phyloP scores from a whole-genome alignment of 92 coral and sea anemone species.

The Palythoa grandiflora region DNA sequence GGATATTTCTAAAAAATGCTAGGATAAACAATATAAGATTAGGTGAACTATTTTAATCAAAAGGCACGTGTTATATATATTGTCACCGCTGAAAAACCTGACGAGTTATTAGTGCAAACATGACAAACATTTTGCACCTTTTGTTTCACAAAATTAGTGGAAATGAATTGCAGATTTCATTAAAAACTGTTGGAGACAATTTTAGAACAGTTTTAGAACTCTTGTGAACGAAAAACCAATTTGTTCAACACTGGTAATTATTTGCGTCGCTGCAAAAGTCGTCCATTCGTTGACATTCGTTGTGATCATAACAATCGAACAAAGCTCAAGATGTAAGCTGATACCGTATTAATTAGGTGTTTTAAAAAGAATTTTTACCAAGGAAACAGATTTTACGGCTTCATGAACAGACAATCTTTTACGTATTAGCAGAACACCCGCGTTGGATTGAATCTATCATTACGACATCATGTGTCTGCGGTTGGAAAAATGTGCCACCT shows the following conservation, averaged over 20 bases:
- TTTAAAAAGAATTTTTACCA: too few species aligned
- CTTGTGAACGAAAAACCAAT: neutral
- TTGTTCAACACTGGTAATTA: neutral
- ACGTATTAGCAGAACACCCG: neutral
- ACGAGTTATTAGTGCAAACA: neutral
- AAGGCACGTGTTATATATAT: too few species aligned
- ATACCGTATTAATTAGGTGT: too few species aligned
- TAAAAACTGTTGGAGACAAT: neutral
- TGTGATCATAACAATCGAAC: neutral
- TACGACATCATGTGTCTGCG: neutral
- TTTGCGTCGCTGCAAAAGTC: neutral
- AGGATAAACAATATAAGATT: too few species aligned
- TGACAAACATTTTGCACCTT: slow-evolving; percentile 2
- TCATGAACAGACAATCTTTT: neutral
- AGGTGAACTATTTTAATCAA: too few species aligned
- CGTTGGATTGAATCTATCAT: neutral
- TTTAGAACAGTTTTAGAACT: neutral
- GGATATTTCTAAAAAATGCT: too few species aligned
- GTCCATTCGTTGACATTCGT: neutral
- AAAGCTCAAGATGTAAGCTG: too few species aligned
- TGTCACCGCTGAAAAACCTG: neutral
- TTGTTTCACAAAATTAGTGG: neutral
- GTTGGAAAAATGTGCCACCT: neutral
- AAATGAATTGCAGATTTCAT: neutral
- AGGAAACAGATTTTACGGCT: too few species aligned